Base-by-base conservation (phyloP, 2,888 invertebrate species). In the Macrosiphum euphorbiae region DNA sequence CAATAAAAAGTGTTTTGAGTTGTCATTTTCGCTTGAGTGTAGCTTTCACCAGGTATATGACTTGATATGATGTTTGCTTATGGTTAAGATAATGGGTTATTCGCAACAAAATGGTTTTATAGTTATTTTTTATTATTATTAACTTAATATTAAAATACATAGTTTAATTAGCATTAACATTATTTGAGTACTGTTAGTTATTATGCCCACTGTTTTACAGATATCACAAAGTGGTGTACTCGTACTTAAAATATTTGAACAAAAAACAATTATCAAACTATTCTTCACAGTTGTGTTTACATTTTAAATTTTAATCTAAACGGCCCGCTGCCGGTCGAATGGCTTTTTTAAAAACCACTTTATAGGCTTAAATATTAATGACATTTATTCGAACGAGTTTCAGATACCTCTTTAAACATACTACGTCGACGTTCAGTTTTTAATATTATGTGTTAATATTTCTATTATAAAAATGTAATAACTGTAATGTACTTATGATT, bases 271-370 rank as follows among this genome's bases (percentile, higher is more conserved):
- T 78, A 35, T 41, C 35, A 78, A 78, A 78, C 78, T 78, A 78
- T 78, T 78, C 7, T 41, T 35, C 35, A 35, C 20, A 78, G 2
- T 41, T 78, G 0, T 78, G 35, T 78, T 35, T 78, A 35, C 20
- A 78, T 78, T 78, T 78, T 78, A 35, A 78, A 78, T 78, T 78
- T 78, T 78, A 78, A 78, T 78, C 35, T 35, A 35, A 78, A 78
- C 20, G 35, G 35, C 35, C 35, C 0, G 35, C 20, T 20, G 35
- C 35, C 35, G 1, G 35, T 41, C 8, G 8, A 78, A 78, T 35
- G 35, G 35, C 35, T 78, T 78, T 78, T 78, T 35, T 78, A 7
- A 20, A n/a, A 35, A 78, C 35, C 78, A 20, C 78, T n/a, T n/a
- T 78, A 8, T 35, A 78, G 35, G 5, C 35, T 78, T 78, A 8